Conservation (phyloP, 1,140 invertebrate genomes). For the Bombus cullumanus region DNA sequence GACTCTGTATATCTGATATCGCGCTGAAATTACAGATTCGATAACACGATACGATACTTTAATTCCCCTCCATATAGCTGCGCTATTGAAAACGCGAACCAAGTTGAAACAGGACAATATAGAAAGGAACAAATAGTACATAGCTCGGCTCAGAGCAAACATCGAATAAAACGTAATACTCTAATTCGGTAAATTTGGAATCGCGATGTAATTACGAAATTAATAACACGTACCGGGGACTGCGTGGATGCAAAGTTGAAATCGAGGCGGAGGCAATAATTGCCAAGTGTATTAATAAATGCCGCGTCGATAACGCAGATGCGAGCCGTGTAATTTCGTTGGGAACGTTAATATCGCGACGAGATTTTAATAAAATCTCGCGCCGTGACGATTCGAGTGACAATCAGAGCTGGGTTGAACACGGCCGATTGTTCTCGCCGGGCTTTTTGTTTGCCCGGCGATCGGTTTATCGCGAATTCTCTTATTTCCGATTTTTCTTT, state of each 20-base stretch:
- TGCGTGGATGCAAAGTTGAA: neutral
- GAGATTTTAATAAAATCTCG: neutral
- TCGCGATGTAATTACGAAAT: slow-evolving; percentile 11
- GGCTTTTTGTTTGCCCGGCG: neutral
- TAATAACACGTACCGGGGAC: neutral
- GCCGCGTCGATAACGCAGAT: neutral
- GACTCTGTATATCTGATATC: slow-evolving; percentile 5
- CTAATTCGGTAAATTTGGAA: neutral
- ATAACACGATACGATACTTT: neutral
- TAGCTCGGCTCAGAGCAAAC: neutral
- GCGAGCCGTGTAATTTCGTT: neutral
- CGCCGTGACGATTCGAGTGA: neutral
- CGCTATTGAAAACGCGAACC: neutral
- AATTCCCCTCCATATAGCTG: neutral
- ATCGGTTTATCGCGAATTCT: slow-evolving; percentile 15
- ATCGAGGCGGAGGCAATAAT: slow-evolving; percentile 8
- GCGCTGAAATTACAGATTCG: neutral
- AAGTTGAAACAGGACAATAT: neutral
- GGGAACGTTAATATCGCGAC: neutral
- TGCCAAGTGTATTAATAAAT: slow-evolving; percentile 16
- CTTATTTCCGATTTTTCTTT: slow-evolving; percentile 20
- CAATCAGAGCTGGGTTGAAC: neutral
- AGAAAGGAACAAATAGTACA: too few relatives aligned
- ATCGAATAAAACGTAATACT: neutral
- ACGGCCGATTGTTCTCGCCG: neutral